phyloP scores from a whole-genome alignment of 2,888 invertebrate genomes.

The Endomychus coccineus region DNA sequence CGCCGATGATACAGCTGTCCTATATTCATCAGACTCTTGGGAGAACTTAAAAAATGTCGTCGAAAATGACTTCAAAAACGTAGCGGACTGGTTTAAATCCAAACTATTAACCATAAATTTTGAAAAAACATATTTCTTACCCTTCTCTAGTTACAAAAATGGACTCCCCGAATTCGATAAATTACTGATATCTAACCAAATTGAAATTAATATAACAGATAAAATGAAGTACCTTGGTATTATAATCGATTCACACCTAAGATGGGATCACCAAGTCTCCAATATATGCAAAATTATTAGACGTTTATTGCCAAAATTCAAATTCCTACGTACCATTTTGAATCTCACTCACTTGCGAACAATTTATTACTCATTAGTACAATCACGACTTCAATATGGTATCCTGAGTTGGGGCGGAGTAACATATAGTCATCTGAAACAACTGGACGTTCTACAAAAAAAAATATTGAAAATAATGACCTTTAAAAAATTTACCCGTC shows the following conservation, averaged over 20 bases:
- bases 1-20: slow-evolving; percentile 7
- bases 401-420: too few species aligned
- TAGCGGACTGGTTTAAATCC: background rate
- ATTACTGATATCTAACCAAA: slow-evolving; percentile 5
- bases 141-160: slow-evolving; percentile 3
- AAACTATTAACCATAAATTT: slow-evolving; percentile 5
- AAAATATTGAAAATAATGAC: slow-evolving; percentile 4
- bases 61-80: slow-evolving; percentile 5
- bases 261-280: slow-evolving; percentile 5
- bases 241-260: slow-evolving; percentile 7
- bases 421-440: too few species aligned
- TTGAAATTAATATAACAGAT: slow-evolving; percentile 6
- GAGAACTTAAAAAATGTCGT: slow-evolving; percentile 1
- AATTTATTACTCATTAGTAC: too few species aligned
- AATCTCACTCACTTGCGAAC: slow-evolving; percentile 1
- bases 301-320: slow-evolving; percentile 4
- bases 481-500: slow-evolving; percentile 2
- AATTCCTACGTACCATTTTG: slow-evolving; percentile 2
- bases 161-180: slow-evolving; percentile 5
- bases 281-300: slow-evolving; percentile 2
- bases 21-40: slow-evolving; percentile 5
- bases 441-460: slow-evolving; percentile 4
- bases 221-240: slow-evolving; percentile 6
- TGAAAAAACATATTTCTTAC: slow-evolving; percentile 5
- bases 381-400: too few species aligned